Evolutionary conservation across 2,888 invertebrate genomes (phyloP), one percentile per base, ranked within the genome.

Genomic region (Petrophora chlorosata): DNA sequence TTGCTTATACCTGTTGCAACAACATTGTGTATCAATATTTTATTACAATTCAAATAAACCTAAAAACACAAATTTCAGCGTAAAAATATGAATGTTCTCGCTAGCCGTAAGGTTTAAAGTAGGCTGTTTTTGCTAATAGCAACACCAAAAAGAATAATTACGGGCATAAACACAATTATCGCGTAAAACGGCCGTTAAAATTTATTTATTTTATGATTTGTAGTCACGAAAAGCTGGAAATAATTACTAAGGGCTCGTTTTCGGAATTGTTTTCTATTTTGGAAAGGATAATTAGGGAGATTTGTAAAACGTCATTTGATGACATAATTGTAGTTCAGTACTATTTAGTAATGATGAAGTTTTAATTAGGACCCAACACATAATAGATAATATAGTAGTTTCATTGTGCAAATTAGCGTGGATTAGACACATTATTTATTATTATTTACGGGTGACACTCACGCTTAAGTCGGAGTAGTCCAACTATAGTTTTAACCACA

Each of bases 181-280:
- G 57, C 52, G 54, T 43, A 47, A 59, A 61, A 61, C 34, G 56
- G 42, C 59, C 53, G 64, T 69, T 59, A 61, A 66, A 39, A 63
- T 68, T 60, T 63, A 66, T 66, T 61, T 60, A 64, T 65, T 70
- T 70, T 64, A 74, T 63, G 65, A 59, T 51, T 48, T 57, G 49
- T 43, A 57, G 68, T 69, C 76, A 76, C 71, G 74, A 60, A 56
- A 59, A 52, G 52, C 13, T 33, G 23, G 14, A 47, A 57, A 55
- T 55, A 53, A 46, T 48, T 43, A 22, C 45, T 30, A 30, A 47
- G 45, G 47, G 38, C 26, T 54, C 33, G 36, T 39, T 25, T 38
- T 15, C 28, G 26, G 39, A 43, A 43, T 47, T 42, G 25, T 42
- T 46, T 40, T 49, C 16, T 50, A 46, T 50, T 53, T 51, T 47